Evolutionary conservation across 2,113 vertebrate species (phyloP).

Genomic region (Spilogale gracilis): DNA sequence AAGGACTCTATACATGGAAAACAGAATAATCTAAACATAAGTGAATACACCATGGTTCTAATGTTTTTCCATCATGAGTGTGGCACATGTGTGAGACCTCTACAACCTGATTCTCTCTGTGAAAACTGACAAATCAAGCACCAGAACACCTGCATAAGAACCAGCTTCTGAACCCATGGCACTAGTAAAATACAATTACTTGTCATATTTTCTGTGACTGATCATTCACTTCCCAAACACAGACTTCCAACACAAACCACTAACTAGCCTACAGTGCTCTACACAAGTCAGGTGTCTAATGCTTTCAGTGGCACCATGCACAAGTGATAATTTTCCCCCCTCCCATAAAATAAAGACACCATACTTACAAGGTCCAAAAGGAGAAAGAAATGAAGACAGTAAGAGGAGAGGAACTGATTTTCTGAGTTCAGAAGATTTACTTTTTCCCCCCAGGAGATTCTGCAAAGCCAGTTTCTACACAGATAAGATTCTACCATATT

Average conservation of each 20-base stretch:
- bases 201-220: not conserved
- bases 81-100: not conserved
- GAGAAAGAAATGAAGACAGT: not conserved
- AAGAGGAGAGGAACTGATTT: not conserved
- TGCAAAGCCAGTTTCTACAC: constrained; percentile 1
- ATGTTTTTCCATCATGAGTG: not conserved
- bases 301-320: not conserved
- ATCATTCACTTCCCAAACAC: not conserved
- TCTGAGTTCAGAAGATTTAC: constrained; percentile 47
- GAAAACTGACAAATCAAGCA: not conserved
- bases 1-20: not conserved
- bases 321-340: not conserved
- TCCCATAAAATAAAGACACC: not conserved
- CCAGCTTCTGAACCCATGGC: not conserved
- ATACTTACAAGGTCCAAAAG: not conserved
- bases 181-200: not conserved
- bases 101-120: not conserved
- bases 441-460: not conserved
- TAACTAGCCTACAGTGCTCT: not conserved
- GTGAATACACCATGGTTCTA: not conserved
- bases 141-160: constrained; percentile 15
- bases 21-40: not conserved
- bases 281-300: not conserved
- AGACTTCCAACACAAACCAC: not conserved
- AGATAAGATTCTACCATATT: constrained; percentile 27